Base-by-base conservation (phyloP, 2,888 invertebrate genomes). In the Drosophila setosimentum region DNA sequence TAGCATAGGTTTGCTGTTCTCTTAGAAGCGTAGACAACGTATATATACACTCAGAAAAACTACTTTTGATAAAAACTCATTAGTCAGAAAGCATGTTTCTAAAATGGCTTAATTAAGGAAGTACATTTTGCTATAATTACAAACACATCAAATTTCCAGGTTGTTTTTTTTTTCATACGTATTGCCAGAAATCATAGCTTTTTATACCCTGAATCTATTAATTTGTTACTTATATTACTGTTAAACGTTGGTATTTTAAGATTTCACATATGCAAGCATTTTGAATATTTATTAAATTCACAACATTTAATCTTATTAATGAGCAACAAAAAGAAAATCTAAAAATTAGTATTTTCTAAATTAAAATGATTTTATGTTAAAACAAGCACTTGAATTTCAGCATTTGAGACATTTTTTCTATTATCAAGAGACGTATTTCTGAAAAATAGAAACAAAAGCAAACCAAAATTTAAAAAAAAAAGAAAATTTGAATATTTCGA, bases 1-100 rank as follows among this genome's bases (percentile, higher is more conserved):
- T 13, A 13, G 51, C 30, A 45, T 30, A 18, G 21, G 45, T 54
- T 59, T 53, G 45, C 1, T 37, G 45, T 45, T 68, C 62, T 48
- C 40, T 37, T 42, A 42, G 48, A 55, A 21, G 7, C 21, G 7
- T 3, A 21, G 2, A 21, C 45, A 45, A 21, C 7, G 16, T 3
- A 45, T 3, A 6, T 42, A 1, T 7, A 21, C 45, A 45, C 45
- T 45, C 13, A 13, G 13, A 21, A 45, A 45, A 21, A 45, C 45
- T 10, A 4, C n/a, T 4, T n/a, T n/a, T n/a, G 4, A 1, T n/a
- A 40, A 3, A 6, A 35, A 37, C 35, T 37, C 18, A 7, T 37
- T 37, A 7, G 18, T 37, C n/a, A n/a, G 40, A 4, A n/a, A 40
- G 0, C 4, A 40, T n/a, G n/a, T 40, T n/a, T n/a, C 10, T 4